These are phyloP conservation scores for Ptilodon capucinus DNA, from an alignment of 2,888 invertebrate species.

Conservation along the genomic window DNA sequence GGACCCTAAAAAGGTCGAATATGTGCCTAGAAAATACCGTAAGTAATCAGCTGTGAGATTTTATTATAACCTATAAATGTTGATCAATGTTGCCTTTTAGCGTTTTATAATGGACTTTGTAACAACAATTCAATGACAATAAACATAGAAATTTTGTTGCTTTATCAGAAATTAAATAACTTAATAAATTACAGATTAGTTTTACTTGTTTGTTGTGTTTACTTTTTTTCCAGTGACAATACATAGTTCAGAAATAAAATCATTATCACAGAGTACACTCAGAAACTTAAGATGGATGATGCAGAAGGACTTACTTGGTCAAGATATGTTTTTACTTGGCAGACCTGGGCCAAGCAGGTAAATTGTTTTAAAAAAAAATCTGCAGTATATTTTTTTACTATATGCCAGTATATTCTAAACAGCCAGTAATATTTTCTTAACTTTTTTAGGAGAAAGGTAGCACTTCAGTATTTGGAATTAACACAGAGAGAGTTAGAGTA, in stretches of 20 bases:
- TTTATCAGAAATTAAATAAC: too few species aligned
- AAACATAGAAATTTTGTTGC: too few species aligned
- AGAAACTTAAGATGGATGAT: conserved; percentile 97
- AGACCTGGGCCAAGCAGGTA: conserved; percentile 90
- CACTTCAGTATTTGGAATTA: conserved; percentile 94
- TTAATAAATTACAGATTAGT: too few species aligned
- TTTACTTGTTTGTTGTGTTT: background rate
- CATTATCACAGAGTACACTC: conserved; percentile 87
- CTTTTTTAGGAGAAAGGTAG: conserved; percentile 86
- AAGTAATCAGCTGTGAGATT: conserved; percentile 62
- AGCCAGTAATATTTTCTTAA: background rate
- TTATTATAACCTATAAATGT: conserved; percentile 35
- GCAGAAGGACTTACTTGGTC: conserved; percentile 95
- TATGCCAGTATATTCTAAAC: background rate
- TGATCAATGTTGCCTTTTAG: background rate
- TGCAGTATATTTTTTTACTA: background rate
- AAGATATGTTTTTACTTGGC: conserved; percentile 97
- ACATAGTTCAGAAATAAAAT: conserved; percentile 77
- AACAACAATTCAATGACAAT: too few species aligned
- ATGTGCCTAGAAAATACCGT: conserved; percentile 93
- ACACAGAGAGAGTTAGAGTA: conserved; percentile 96
- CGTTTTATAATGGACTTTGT: background rate
- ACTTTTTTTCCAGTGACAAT: conserved; percentile 62
- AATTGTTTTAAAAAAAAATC: background rate
- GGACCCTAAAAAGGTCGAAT: conserved; percentile 86